These are phyloP conservation scores for Muscicapa striata DNA, from an alignment of 2,797 vertebrate genomes.

Conservation along the genomic window DNA sequence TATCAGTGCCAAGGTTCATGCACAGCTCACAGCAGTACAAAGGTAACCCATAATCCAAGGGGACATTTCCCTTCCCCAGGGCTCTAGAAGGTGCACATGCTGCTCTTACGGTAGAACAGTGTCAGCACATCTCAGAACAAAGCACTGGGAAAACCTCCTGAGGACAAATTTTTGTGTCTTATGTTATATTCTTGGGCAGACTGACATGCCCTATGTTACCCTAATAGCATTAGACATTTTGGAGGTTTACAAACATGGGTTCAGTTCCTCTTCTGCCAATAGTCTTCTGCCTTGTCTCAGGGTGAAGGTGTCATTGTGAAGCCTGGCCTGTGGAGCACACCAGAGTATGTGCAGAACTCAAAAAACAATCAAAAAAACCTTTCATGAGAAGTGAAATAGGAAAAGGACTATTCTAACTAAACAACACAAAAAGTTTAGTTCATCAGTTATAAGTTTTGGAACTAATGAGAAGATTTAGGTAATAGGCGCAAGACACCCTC, in stretches of 20 bases:
- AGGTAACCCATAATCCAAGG: neutral
- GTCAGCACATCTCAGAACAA: neutral
- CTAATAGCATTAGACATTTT: neutral
- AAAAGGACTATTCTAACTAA: neutral
- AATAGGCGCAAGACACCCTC: neutral
- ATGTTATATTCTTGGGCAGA: neutral
- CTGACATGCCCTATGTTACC: neutral
- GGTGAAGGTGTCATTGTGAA: neutral
- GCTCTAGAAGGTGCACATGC: neutral
- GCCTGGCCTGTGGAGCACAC: neutral
- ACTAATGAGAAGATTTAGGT: neutral
- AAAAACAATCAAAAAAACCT: neutral
- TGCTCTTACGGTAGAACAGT: neutral
- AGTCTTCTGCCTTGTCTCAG: neutral
- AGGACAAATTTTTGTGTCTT: neutral
- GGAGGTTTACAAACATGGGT: neutral
- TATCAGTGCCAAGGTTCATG: neutral
- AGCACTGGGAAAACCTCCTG: neutral
- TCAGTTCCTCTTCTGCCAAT: neutral
- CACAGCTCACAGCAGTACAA: neutral
- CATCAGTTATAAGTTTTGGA: neutral
- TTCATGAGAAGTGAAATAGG: neutral
- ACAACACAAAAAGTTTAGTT: neutral
- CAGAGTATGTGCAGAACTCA: fast-evolving
- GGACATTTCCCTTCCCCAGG: neutral